Conservation (phyloP, 2,113 vertebrate genomes). For the Trichechus manatus region DNA sequence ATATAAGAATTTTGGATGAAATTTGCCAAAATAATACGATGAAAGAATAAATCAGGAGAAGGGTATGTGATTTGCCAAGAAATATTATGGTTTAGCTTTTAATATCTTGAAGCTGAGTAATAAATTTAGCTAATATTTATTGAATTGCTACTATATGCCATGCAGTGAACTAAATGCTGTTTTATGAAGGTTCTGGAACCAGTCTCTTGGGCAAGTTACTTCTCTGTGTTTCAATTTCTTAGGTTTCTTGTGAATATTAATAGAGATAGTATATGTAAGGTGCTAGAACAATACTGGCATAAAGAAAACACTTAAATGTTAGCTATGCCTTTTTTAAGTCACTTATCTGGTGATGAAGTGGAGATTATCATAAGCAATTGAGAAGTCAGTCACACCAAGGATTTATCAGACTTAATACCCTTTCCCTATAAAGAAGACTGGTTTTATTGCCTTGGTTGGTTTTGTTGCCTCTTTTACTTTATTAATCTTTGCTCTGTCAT, state of each 20-base stretch:
- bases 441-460: neutral
- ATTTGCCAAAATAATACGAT: neutral
- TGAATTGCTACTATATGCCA: neutral
- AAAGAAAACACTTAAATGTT: neutral
- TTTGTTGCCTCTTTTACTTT: neutral
- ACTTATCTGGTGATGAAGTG: neutral
- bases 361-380: neutral
- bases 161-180: neutral
- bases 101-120: neutral
- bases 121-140: neutral
- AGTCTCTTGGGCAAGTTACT: neutral
- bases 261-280: neutral
- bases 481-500: neutral
- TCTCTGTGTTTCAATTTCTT: neutral
- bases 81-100: neutral
- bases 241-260: neutral
- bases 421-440: neutral
- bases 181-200: neutral
- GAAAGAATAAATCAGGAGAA: constrained; percentile 18
- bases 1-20: neutral
- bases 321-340: neutral
- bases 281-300: neutral
- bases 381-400: neutral
- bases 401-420: neutral
- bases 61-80: neutral